Conservation (phyloP, 2,888 invertebrate species). For the Drosophila tripunctata region DNA sequence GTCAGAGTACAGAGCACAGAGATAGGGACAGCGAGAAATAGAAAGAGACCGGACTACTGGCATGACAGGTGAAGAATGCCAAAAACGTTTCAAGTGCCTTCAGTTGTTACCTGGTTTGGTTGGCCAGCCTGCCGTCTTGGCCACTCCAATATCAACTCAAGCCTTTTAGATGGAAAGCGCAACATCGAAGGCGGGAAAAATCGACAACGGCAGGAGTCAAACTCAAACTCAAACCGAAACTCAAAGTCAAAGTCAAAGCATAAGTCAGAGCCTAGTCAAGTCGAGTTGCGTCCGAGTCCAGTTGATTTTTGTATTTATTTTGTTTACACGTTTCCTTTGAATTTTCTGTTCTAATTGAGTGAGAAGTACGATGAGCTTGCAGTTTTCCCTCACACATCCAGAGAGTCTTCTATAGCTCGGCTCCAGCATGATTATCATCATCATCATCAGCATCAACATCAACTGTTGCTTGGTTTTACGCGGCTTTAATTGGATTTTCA, state of each 20-base stretch:
- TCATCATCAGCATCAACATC: constrained; percentile 48
- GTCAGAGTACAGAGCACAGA: constrained; percentile 24
- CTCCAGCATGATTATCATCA: too few species aligned
- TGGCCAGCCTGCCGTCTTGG: constrained; percentile 48
- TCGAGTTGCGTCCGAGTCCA: too few species aligned
- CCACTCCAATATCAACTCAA: constrained; percentile 73
- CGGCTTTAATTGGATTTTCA: constrained; percentile 80
- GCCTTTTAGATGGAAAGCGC: constrained; percentile 73
- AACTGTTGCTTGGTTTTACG: constrained; percentile 58
- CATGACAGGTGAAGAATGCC: constrained; percentile 80
- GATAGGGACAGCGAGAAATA: not conserved
- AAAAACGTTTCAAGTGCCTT: constrained; percentile 71
- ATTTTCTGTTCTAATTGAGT: constrained; percentile 81
- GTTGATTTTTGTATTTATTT: constrained; percentile 72
- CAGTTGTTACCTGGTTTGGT: constrained; percentile 49
- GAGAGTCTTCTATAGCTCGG: constrained; percentile 5
- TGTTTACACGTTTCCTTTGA: constrained; percentile 76
- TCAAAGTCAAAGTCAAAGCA: not conserved
- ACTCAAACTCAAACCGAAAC: constrained; percentile 12
- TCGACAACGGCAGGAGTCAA: constrained; percentile 60
- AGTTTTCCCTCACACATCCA: constrained; percentile 63
- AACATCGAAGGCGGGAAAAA: constrained; percentile 47
- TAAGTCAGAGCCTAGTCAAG: constrained; percentile 1
- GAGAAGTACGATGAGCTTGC: constrained; percentile 73
- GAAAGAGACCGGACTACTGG: constrained; percentile 50